phyloP scores from a whole-genome alignment of 2,113 vertebrate genomes.

The Hemiscyllium ocellatum region DNA sequence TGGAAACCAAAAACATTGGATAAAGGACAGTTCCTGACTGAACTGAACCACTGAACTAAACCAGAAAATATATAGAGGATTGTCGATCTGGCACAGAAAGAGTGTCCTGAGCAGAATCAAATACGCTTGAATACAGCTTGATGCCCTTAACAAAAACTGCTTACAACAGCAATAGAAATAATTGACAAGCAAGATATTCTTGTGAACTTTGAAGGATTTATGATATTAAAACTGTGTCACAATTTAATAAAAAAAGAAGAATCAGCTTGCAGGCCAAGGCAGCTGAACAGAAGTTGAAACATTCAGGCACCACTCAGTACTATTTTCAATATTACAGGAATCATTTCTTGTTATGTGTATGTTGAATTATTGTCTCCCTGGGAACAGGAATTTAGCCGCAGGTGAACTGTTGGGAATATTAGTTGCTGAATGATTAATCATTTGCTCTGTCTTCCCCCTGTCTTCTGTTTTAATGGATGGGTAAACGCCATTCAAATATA shows the following conservation, averaged over 20 bases:
- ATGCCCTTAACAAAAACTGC: background rate
- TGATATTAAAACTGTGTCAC: background rate
- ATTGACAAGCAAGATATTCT: background rate
- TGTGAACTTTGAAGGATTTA: background rate
- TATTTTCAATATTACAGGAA: background rate
- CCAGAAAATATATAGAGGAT: background rate
- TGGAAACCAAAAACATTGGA: background rate
- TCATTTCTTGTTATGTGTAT: background rate
- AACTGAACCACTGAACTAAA: background rate
- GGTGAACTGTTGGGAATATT: background rate
- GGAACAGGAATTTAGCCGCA: background rate
- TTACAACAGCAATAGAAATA: background rate
- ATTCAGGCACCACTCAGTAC: background rate
- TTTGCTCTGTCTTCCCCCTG: background rate
- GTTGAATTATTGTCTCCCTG: background rate
- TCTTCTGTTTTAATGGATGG: background rate
- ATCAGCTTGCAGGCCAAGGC: background rate
- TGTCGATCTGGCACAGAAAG: background rate
- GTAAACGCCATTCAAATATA: background rate
- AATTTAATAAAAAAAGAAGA: background rate
- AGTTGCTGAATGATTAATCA: background rate
- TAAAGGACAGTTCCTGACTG: background rate
- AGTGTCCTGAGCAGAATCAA: background rate
- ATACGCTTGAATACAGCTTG: background rate
- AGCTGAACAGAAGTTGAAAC: background rate